phyloP scores from a whole-genome alignment of 2,888 invertebrate species.

The Neria commutata region DNA sequence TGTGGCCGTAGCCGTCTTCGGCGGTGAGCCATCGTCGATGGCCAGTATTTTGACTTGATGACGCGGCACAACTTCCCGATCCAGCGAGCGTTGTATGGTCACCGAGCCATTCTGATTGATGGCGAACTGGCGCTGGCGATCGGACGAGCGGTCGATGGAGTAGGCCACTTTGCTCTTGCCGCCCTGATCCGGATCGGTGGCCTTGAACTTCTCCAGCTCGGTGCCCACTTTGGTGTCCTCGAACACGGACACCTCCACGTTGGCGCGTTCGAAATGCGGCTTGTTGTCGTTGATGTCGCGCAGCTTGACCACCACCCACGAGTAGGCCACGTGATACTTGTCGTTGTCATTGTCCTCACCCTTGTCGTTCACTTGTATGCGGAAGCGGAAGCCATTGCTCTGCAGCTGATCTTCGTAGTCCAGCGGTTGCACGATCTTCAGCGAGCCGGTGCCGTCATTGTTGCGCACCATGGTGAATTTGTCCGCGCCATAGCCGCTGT shows the following conservation, averaged over 20 bases:
- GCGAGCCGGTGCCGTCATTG: conserved; percentile 92
- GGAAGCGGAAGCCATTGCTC: conserved; percentile 93
- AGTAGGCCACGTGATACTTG: conserved; percentile 95
- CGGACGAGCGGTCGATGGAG: conserved; percentile 89
- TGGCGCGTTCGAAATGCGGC: conserved; percentile 91
- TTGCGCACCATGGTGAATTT: conserved; percentile 97
- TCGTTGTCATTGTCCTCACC: conserved; percentile 96
- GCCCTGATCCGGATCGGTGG: conserved; percentile 94
- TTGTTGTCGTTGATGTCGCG: conserved; percentile 97
- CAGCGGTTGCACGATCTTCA: conserved; percentile 93
- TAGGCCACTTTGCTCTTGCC: conserved; percentile 91
- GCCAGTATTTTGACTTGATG: conserved; percentile 97
- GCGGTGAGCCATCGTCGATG: conserved; percentile 91
- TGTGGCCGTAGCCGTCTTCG: conserved; percentile 92
- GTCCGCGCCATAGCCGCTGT: conserved; percentile 93
- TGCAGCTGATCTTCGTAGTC: conserved; percentile 95
- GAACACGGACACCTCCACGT: conserved; percentile 88
- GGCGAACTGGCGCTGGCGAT: conserved; percentile 90
- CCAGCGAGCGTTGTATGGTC: conserved; percentile 88
- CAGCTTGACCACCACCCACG: conserved; percentile 92
- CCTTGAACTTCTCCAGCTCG: conserved; percentile 90
- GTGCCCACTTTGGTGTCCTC: conserved; percentile 93
- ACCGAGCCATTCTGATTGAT: conserved; percentile 96
- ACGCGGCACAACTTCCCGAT: conserved; percentile 92
- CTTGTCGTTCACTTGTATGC: conserved; percentile 93